phyloP scores from a whole-genome alignment of 2,113 vertebrate genomes.

The Pelusios castaneus region DNA sequence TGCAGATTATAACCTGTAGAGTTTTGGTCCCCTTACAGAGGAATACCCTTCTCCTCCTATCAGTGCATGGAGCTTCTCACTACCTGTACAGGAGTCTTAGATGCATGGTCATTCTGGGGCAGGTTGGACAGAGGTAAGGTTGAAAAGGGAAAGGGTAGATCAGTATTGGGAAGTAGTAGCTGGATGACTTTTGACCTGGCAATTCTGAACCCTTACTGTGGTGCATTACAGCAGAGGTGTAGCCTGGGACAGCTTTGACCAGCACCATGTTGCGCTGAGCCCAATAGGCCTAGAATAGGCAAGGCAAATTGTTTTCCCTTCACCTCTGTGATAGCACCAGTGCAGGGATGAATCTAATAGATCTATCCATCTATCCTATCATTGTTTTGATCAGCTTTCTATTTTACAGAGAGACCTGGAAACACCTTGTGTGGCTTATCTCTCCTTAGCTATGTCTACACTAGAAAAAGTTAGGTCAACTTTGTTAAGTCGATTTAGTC shows the following conservation, averaged over 20 bases:
- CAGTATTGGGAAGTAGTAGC: background rate
- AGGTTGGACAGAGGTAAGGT: background rate
- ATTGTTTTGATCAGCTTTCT: background rate
- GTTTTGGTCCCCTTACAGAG: background rate
- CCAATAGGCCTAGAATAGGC: background rate
- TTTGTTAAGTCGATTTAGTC: no score
- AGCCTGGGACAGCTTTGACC: background rate
- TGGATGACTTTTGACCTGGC: background rate
- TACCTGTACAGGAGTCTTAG: background rate
- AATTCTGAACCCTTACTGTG: background rate
- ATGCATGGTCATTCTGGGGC: background rate
- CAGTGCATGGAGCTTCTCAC: background rate
- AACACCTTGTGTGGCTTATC: background rate
- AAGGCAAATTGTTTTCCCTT: background rate
- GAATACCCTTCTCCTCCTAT: background rate
- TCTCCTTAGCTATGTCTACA: no score
- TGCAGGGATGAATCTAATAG: background rate
- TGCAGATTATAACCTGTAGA: background rate
- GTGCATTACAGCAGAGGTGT: background rate
- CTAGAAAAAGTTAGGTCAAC: no score
- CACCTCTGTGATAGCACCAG: background rate
- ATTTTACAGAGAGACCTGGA: background rate
- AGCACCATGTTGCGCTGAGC: rapidly evolving
- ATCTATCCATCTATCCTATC: background rate
- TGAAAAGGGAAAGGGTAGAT: background rate